Evolutionary conservation across 2,888 invertebrate species (phyloP), one percentile per base, ranked within the genome.

Genomic region (Ptilodon capucinus): DNA sequence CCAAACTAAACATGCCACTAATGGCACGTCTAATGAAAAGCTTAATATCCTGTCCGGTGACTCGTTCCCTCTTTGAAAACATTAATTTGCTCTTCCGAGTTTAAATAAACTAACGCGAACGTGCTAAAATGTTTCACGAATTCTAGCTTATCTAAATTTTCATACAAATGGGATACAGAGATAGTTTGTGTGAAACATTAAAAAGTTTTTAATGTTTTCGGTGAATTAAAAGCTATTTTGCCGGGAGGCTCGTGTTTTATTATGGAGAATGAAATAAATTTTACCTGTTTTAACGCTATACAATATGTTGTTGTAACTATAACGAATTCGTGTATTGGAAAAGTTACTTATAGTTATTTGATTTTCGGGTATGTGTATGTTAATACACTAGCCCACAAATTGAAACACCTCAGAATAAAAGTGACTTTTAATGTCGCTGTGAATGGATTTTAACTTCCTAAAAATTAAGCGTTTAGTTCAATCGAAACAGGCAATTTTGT

Each of bases 41-140:
- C 79, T 76, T 83, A 83, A 84, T 84, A 82, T 80, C 69, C 76
- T 68, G 73, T 67, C 72, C 64, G 64, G 63, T 70, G 66, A 68
- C 68, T 62, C 68, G 63, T 68, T 66, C 57, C 62, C 73, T 74
- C 79, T 81, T 83, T 84, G 76, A 75, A 67, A 75, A 69, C 74
- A 76, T 81, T 81, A 80, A 86, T 86, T 84, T 81, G 76, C 78
- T 65, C 71, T 71, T 76, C 73, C 75, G 72, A 68, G 65, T 60
- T 64, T 72, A 68, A 76, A 78, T 77, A 74, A 79, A 82, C 74
- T 79, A 75, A 78, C 72, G 62, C 57, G 52, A 67, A 62, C 59
- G 60, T 46, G 45, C 55, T 63, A 54, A 57, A 67, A 63, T 59
- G 61, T 57, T 49, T 43, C 44, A 19, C 30, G 47, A 64, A 60